Evolutionary conservation across 2,113 vertebrate species (phyloP), one percentile per base, ranked within the genome.

Genomic region (Toxotes chatareus): DNA sequence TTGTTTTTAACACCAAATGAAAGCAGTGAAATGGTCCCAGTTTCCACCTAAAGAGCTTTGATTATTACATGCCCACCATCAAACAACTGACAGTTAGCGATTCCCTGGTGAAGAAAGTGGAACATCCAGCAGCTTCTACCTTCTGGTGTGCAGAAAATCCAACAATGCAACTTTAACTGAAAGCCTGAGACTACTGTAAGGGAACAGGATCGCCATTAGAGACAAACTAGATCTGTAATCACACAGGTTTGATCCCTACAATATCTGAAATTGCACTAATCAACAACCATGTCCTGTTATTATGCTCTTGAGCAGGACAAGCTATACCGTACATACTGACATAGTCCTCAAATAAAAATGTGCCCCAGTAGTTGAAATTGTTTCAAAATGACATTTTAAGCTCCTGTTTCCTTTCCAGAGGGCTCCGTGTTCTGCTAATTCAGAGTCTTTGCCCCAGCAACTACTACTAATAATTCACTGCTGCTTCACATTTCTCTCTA

Each of bases 381-480:
- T 75, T 70, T 66, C 56, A 56, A 68, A 78, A 68, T 47, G 65
- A 59, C 40, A 65, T 34, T 70, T 63, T 40, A 73, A 72, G 69
- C 55, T 61, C 38, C 16, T 36, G 4, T 13, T 86, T 80, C 55
- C 40, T 69, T 49, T 83, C 82, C 75, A 44, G 36, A 47, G 79
- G 85, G 81, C 76, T 69, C 49, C 44, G 21, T 88, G 77, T 81
- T 88, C 60, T 42, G 1, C 61, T 86, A 21, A 84, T 70, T 82
- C 62, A 55, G 31, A 73, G 49, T 31, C 32, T 76, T 62, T 38
- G 40, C 81, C 69, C 76, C 40, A 12, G 11, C 67, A 17, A 11
- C 62, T 14, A n/a, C 62, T 2, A 2, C 76, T 67, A 64, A 88
- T 73, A 80, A 87, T 88, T 89, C 86, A 79, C 73, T 47, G 62